Evolutionary conservation across 2,888 invertebrate species (phyloP).

Genomic region (Parnassius glacialis): DNA sequence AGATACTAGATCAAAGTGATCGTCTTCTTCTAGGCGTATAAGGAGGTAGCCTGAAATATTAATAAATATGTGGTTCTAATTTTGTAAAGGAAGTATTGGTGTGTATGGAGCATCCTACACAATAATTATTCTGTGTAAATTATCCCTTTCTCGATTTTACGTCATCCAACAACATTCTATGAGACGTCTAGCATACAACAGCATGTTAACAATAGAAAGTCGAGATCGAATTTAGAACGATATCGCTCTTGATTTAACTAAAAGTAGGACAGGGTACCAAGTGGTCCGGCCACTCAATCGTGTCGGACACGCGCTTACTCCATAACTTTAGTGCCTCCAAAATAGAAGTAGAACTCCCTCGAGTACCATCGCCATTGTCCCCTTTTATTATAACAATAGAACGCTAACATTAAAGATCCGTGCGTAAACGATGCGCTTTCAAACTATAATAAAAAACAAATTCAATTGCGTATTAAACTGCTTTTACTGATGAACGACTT

Average conservation of each 20-base stretch:
- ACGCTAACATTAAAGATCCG: conserved; percentile 20
- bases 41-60: conserved; percentile 54
- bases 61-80: not conserved
- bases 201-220: conserved; percentile 30
- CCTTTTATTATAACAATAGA: conserved; percentile 34
- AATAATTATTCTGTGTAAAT: too few relatives aligned
- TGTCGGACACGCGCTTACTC: conserved; percentile 31
- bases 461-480: too few relatives aligned
- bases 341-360: conserved; percentile 49
- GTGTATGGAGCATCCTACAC: too few relatives aligned
- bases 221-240: conserved; percentile 25
- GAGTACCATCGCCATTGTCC: conserved; percentile 46
- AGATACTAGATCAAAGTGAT: conserved; percentile 49
- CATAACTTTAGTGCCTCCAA: conserved; percentile 29
- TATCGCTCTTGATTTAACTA: conserved; percentile 21
- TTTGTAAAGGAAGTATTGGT: not conserved
- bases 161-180: not conserved
- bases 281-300: conserved; percentile 30
- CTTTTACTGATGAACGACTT: too few relatives aligned
- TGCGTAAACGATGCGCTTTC: conserved; percentile 22
- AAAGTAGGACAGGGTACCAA: conserved; percentile 29
- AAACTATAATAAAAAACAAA: not conserved
- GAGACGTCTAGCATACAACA: conserved; percentile 6
- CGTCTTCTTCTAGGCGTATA: conserved; percentile 51
- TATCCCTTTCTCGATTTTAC: too few relatives aligned